Evolutionary conservation across 2,797 vertebrate genomes (phyloP).

Genomic region (Falco peregrinus): DNA sequence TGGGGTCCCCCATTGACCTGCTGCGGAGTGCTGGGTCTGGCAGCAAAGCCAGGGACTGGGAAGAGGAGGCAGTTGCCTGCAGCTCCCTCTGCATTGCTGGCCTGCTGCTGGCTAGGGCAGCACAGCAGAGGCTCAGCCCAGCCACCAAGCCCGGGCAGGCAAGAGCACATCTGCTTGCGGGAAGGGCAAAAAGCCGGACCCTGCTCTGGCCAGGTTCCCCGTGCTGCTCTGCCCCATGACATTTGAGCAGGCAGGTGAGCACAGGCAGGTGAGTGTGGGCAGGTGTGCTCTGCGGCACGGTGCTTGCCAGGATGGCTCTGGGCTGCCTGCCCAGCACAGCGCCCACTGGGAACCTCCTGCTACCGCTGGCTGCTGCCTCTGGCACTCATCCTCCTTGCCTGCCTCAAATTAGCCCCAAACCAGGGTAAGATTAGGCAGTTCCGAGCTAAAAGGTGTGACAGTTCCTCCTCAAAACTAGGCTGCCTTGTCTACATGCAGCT

Average conservation of each 20-base stretch:
- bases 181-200: not conserved
- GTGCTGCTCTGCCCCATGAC: not conserved
- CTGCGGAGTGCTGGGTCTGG: fast-evolving
- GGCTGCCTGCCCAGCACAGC: not conserved
- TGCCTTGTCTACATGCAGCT: fast-evolving
- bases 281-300: not conserved
- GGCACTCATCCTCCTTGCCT: not conserved
- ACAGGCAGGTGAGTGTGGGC: not conserved
- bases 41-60: not conserved
- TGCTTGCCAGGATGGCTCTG: not conserved
- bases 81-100: fast-evolving
- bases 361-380: not conserved
- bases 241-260: not conserved
- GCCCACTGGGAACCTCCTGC: not conserved
- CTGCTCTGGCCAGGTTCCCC: fast-evolving
- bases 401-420: not conserved
- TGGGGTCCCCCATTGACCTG: fast-evolving
- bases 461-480: not conserved
- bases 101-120: not conserved
- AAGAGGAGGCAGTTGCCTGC: not conserved
- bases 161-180: fast-evolving
- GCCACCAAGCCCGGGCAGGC: not conserved
- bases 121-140: not conserved
- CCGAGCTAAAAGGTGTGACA: not conserved
- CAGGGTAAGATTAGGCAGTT: not conserved